A percentile compares a stretch with the other conserved stretches of the same genome.
These are phyloP conservation scores for Hepsetus odoe DNA, from an alignment of 2,113 vertebrate genomes.

Conservation along the genomic window DNA sequence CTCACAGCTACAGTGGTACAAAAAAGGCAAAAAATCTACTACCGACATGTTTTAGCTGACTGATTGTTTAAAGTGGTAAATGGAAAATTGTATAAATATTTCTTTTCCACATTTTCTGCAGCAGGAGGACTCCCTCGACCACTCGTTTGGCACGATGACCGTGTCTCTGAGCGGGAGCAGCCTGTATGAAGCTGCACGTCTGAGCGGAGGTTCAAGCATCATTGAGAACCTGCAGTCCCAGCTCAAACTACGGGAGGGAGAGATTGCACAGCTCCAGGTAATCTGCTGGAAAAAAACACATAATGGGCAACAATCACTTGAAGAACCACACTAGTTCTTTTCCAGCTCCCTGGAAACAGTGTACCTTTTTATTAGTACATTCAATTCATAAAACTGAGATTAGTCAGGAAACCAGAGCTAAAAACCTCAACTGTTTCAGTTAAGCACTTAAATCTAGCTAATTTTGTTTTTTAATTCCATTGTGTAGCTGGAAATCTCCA, in stretches of 20 bases:
- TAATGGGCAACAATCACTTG: background rate
- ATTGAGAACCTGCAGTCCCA: conserved; percentile 97
- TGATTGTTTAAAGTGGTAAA: too few relatives aligned
- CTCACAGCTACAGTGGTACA: too few relatives aligned
- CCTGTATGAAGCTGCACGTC: conserved; percentile 89
- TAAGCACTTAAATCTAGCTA: too few relatives aligned
- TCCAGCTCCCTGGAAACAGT: too few relatives aligned
- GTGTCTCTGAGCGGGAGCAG: conserved; percentile 83
- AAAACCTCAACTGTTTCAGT: too few relatives aligned
- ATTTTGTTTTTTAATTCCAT: too few relatives aligned
- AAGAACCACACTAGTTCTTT: background rate
- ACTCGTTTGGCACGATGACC: conserved; percentile 80
- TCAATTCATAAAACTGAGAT: too few relatives aligned
- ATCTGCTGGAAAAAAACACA: background rate
- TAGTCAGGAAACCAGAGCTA: too few relatives aligned
- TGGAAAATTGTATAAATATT: too few relatives aligned
- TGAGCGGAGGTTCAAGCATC: conserved; percentile 93
- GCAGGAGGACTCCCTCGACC: conserved; percentile 89
- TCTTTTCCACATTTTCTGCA: background rate
- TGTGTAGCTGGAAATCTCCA: conserved; percentile 89
- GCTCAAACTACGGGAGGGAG: conserved; percentile 92
- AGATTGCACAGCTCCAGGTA: conserved; percentile 96
- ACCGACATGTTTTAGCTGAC: too few relatives aligned
- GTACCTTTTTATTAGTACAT: too few relatives aligned
- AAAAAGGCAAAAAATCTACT: too few relatives aligned